phyloP scores from a whole-genome alignment of 1,140 invertebrate genomes.

The Ceratina calcarata region DNA sequence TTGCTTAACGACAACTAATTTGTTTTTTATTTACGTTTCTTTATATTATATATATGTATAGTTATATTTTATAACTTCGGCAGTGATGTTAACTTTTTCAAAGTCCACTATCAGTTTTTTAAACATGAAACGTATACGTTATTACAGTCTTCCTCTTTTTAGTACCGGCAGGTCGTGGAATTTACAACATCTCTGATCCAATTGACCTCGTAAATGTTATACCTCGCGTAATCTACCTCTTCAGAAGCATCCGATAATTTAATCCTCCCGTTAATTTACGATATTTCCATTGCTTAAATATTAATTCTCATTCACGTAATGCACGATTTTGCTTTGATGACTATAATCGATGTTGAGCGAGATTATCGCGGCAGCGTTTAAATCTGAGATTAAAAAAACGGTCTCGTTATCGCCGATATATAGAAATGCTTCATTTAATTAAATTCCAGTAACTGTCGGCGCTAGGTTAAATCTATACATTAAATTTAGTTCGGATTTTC shows the following conservation, averaged over 20 bases:
- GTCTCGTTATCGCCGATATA: not conserved
- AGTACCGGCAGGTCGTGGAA: too few relatives aligned
- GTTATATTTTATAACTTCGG: too few relatives aligned
- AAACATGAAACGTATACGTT: not conserved
- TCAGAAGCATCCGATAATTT: constrained; percentile 1
- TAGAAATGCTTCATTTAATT: not conserved
- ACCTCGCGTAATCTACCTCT: constrained; percentile 7
- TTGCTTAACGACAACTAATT: too few relatives aligned
- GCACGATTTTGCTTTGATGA: constrained; percentile 1
- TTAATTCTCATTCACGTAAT: constrained; percentile 9
- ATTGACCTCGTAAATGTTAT: not conserved
- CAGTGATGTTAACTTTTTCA: too few relatives aligned
- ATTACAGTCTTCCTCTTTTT: not conserved
- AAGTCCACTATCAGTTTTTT: too few relatives aligned
- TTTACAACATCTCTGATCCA: not conserved
- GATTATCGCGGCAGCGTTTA: not conserved
- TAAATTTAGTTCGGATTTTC: too few relatives aligned
- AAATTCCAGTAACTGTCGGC: not conserved
- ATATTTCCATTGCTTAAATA: not conserved
- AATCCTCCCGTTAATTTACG: constrained; percentile 27
- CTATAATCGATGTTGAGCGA: not conserved
- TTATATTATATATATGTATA: too few relatives aligned
- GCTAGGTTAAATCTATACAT: not conserved
- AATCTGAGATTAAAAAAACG: not conserved
- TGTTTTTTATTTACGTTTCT: too few relatives aligned